Base-by-base conservation (phyloP, 1,140 invertebrate genomes). In the Lutraria rhynchaena region DNA sequence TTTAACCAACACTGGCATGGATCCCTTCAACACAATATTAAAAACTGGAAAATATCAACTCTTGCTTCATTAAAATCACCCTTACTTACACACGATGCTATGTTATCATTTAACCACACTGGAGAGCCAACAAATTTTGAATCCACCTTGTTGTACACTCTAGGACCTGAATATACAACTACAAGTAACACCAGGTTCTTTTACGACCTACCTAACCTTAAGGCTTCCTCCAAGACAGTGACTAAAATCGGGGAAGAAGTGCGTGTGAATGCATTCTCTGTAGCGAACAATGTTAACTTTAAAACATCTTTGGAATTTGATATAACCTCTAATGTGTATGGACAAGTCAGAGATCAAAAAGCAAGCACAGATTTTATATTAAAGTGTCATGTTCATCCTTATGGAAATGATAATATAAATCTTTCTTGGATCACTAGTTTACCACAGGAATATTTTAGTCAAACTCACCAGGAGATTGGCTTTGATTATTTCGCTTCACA, bases 131-230 rank as follows among this genome's bases (percentile, higher is more conserved):
- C 27, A 1, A 41, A 81, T 22, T 81, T 81, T 29, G 19, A 27
- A 11, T 29, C 41, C 9, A 73, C 44, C 22, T 2, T 81, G 17
- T 44, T 41, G 9, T 80, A 70, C 29, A 60, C 63, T 27, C 44
- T 80, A 3, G 63, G 63, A 31, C 63, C 63, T 13, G 44, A 53
- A 19, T 80, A 80, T 29, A 41, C 51, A 35, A 80, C 76, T 24
- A 35, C 63, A 17, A 49, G 53, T 17, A 19, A 60, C 11, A 55
- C 76, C 19, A 55, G 60, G 60, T 80, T 80, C 35, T n/a, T 58
- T 17, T 80, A 29, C 22, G 29, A 69, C 22, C 41, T 80, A 15
- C 76, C 76, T 57, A 67, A 69, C 29, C 31, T 80, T 5, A 31
- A 31, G 13, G 63, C 65, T 35, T 69, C 51, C 19, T 35, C 63